phyloP scores from a whole-genome alignment of 2,888 invertebrate species.

The Agriopis leucophaearia region DNA sequence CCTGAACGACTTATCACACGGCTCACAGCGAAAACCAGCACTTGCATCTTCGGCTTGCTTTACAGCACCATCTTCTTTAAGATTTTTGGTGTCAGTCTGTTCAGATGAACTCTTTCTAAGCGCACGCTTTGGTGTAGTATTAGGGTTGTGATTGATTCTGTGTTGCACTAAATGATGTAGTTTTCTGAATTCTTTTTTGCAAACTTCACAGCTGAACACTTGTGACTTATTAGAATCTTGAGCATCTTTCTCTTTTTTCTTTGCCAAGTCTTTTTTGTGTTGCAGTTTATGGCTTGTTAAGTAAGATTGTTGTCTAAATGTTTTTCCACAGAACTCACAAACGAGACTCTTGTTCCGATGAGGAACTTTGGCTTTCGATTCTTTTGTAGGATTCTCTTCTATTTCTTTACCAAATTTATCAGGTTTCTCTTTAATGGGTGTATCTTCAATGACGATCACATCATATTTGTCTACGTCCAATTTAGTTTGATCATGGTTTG shows the following conservation, averaged over 20 bases:
- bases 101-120: conserved; percentile 73
- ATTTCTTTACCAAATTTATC: conserved; percentile 29
- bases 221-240: conserved; percentile 41
- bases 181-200: conserved; percentile 81
- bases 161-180: conserved; percentile 82
- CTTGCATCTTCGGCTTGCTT: conserved; percentile 71
- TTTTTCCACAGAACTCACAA: conserved; percentile 81
- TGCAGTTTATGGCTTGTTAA: conserved; percentile 76
- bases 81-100: conserved; percentile 61
- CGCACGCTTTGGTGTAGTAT: conserved; percentile 54
- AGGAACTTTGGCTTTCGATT: conserved; percentile 5
- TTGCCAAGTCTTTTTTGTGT: conserved; percentile 69
- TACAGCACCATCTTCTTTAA: conserved; percentile 53
- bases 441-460: conserved; percentile 70
- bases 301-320: conserved; percentile 80
- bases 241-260: conserved; percentile 57
- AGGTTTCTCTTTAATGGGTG: conserved; percentile 57
- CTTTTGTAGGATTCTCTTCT: conserved; percentile 29
- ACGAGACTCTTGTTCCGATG: conserved; percentile 56
- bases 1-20: conserved; percentile 82
- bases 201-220: conserved; percentile 77
- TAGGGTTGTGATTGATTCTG: conserved; percentile 73
- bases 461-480: conserved; percentile 59
- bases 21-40: conserved; percentile 81
- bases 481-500: conserved; percentile 42